phyloP scores from a whole-genome alignment of 2,797 vertebrate species.

The Setipinna tenuifilis region DNA sequence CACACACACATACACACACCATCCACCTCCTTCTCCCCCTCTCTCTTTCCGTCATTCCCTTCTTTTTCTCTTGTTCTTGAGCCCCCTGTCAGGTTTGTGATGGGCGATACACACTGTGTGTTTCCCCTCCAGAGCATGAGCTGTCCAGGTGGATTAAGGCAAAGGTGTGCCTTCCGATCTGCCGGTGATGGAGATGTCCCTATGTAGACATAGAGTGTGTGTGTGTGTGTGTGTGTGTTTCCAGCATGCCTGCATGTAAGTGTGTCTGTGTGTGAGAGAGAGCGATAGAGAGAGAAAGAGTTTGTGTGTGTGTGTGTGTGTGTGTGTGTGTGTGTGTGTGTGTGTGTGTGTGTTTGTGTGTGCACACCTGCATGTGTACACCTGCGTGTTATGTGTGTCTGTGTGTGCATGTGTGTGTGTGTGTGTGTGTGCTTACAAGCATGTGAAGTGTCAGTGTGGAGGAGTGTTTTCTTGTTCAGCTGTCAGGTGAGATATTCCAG shows the following conservation, averaged over 20 bases:
- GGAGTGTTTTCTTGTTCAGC: background rate
- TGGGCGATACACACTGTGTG: background rate
- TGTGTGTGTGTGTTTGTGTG: slow-evolving; percentile 1
- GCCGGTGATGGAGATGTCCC: background rate
- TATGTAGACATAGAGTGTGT: background rate
- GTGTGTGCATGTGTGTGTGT: background rate
- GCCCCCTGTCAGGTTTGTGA: background rate
- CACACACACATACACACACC: no score
- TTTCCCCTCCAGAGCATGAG: background rate
- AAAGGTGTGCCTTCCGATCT: background rate
- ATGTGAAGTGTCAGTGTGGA: background rate
- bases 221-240: slow-evolving; percentile 9
- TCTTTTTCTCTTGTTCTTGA: background rate
- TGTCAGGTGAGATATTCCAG: slow-evolving; percentile 2
- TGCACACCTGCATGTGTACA: background rate
- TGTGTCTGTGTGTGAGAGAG: background rate
- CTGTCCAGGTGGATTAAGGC: background rate
- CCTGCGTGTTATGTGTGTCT: background rate
- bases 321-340: slow-evolving; percentile 8
- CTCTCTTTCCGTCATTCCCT: background rate
- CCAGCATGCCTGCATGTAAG: background rate
- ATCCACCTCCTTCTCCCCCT: no score
- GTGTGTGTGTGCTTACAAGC: background rate
- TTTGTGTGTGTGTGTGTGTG: background rate
- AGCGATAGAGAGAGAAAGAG: background rate